Conservation (phyloP, 2,888 invertebrate genomes). For the Halocaridina rubra region DNA sequence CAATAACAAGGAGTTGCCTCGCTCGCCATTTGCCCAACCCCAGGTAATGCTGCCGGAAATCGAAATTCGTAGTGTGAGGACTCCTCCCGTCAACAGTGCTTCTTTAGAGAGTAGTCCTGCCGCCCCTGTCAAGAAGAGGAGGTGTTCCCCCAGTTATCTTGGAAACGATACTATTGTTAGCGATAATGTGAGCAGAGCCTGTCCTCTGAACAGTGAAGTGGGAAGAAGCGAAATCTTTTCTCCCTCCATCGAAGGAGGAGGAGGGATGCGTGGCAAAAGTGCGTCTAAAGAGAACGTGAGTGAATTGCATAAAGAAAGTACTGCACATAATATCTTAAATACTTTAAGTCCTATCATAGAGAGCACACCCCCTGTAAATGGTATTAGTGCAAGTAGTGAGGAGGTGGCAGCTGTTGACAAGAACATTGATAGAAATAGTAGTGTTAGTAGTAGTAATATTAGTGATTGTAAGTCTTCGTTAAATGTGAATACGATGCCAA, state of each 20-base stretch:
- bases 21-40: conserved; percentile 21
- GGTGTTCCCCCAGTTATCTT: conserved; percentile 38
- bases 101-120: conserved; percentile 4
- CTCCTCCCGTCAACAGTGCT: conserved; percentile 36
- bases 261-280: too few relatives aligned
- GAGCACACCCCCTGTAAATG: conserved; percentile 42
- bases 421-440: conserved; percentile 7
- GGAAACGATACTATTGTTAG: conserved; percentile 18
- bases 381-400: conserved; percentile 16
- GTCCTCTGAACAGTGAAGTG: not conserved
- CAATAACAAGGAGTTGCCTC: not conserved
- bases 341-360: conserved; percentile 11
- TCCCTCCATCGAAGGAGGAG: too few relatives aligned
- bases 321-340: too few relatives aligned
- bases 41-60: conserved; percentile 25
- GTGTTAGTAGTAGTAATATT: conserved; percentile 13
- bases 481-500: conserved; percentile 18
- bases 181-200: not conserved
- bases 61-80: conserved; percentile 31
- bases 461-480: conserved; percentile 12
- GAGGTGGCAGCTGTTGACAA: conserved; percentile 24
- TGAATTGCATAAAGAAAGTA: too few relatives aligned
- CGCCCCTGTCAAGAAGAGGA: conserved; percentile 33
- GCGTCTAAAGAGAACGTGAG: too few relatives aligned
- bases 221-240: too few relatives aligned